Evolutionary conservation across 2,888 invertebrate species (phyloP).

Genomic region (Gymnoscelis rufifasciata): DNA sequence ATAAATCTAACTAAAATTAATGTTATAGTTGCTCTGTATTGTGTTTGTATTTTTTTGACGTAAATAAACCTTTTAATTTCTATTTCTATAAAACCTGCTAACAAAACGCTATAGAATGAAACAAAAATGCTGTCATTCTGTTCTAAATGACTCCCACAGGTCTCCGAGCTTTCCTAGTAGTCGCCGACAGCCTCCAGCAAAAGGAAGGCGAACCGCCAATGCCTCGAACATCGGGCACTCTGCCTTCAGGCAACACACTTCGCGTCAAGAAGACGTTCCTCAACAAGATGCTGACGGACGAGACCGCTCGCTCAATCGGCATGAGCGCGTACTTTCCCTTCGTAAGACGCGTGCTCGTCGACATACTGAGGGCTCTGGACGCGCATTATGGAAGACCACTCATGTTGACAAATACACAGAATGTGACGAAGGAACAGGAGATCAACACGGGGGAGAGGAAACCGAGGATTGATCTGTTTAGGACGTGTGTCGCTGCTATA

Average conservation of each 20-base stretch:
- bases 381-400: constrained; percentile 97
- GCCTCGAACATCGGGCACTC: constrained; percentile 96
- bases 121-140: too few species aligned
- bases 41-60: too few species aligned
- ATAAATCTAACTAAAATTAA: too few species aligned
- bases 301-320: constrained; percentile 97
- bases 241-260: constrained; percentile 96
- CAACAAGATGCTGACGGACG: constrained; percentile 97
- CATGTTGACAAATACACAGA: constrained; percentile 97
- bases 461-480: constrained; percentile 97
- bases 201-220: constrained; percentile 99
- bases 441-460: constrained; percentile 97
- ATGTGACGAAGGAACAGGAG: constrained; percentile 96
- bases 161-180: constrained; percentile 96
- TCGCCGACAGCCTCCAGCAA: constrained; percentile 98
- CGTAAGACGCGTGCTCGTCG: constrained; percentile 96
- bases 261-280: constrained; percentile 97
- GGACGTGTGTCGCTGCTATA: constrained; percentile 99
- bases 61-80: too few species aligned
- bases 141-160: constrained; percentile 72
- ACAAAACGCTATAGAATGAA: too few species aligned
- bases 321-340: constrained; percentile 98
- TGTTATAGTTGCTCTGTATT: too few species aligned
- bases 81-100: too few species aligned
- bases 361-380: constrained; percentile 95